A percentile compares a stretch with the other conserved stretches of the same genome.
Conservation (phyloP, 1,140 invertebrate genomes). For the Nautilus pompilius region DNA sequence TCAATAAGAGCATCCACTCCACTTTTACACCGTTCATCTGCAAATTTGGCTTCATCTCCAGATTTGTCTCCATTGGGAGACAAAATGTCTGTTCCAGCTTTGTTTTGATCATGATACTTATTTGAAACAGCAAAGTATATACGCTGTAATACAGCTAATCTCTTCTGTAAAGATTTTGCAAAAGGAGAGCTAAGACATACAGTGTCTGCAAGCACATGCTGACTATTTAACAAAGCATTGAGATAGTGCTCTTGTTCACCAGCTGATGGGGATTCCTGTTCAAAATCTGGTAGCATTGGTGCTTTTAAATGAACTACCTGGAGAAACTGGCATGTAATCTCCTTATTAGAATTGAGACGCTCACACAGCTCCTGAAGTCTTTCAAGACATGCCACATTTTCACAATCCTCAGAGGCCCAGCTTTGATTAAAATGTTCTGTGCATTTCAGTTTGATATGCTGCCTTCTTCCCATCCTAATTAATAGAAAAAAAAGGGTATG, state of each 20-base stretch:
- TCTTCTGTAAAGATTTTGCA: constrained; percentile 59
- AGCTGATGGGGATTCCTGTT: constrained; percentile 46
- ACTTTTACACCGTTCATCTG: constrained; percentile 19
- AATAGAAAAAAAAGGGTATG: too few relatives aligned
- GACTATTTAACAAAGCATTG: constrained; percentile 58
- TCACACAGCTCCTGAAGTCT: constrained; percentile 61
- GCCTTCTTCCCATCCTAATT: constrained; percentile 4
- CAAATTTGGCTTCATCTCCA: constrained; percentile 6
- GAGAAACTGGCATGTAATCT: constrained; percentile 52
- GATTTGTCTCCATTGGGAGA: neutral
- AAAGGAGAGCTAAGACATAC: constrained; percentile 62
- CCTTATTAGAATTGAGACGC: constrained; percentile 60
- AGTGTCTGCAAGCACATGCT: constrained; percentile 60
- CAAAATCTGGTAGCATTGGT: constrained; percentile 56
- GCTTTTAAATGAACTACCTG: constrained; percentile 56
- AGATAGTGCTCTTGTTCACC: constrained; percentile 62
- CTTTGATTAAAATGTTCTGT: constrained; percentile 61
- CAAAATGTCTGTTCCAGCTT: constrained; percentile 3
- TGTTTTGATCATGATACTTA: constrained; percentile 58
- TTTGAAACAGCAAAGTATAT: constrained; percentile 63
- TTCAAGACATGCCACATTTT: constrained; percentile 60
- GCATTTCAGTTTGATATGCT: constrained; percentile 55
- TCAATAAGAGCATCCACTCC: constrained; percentile 65
- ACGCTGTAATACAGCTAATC: constrained; percentile 63
- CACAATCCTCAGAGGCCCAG: constrained; percentile 64